Conservation (phyloP, 2,797 vertebrate species). For the Glossophaga mutica region DNA sequence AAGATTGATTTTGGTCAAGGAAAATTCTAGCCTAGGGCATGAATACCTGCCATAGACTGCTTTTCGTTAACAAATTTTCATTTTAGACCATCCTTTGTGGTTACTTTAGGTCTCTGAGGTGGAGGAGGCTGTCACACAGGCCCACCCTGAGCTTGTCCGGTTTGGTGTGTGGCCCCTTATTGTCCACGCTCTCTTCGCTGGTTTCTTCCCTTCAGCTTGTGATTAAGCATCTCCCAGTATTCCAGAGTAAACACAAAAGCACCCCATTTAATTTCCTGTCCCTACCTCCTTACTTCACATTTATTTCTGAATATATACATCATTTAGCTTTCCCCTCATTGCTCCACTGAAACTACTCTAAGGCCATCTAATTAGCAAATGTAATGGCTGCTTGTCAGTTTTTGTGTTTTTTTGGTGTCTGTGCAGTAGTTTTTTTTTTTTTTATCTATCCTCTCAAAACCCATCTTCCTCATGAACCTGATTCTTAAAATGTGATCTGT, state of each 20-base stretch:
- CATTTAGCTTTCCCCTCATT: not conserved
- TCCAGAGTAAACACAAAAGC: not conserved
- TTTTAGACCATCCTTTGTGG: not conserved
- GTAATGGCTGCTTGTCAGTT: not conserved
- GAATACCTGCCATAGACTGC: not conserved
- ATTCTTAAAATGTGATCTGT: not conserved
- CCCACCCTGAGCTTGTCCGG: not conserved
- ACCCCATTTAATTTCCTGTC: not conserved
- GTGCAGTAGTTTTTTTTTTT: not conserved
- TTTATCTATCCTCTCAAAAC: not conserved
- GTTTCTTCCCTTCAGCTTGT: not conserved
- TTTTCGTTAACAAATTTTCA: not conserved
- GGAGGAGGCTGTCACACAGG: not conserved
- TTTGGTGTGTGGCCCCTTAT: not conserved
- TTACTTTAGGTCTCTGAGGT: not conserved
- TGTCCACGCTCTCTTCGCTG: not conserved
- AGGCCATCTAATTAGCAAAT: not conserved
- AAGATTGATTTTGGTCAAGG: not conserved
- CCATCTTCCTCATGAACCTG: not conserved
- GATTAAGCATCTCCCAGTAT: not conserved
- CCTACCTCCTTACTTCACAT: not conserved
- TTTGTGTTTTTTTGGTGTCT: not conserved
- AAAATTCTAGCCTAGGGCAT: not conserved
- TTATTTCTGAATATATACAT: not conserved
- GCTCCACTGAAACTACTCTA: not conserved